These are phyloP conservation scores for Crypturellus tataupa DNA, from an alignment of 2,797 vertebrate genomes.

Conservation along the genomic window DNA sequence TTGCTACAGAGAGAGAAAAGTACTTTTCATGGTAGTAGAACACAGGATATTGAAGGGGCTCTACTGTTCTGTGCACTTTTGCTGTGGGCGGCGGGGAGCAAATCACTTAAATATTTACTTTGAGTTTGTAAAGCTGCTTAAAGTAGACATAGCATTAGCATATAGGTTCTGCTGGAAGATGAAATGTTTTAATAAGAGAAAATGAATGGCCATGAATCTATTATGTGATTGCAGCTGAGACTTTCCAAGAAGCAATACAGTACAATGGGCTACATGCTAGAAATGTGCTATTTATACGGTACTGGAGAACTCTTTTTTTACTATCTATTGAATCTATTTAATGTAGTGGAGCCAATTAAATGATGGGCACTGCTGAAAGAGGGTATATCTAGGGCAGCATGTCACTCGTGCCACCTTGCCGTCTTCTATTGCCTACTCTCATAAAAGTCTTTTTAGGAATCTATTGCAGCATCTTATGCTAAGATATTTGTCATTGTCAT, in stretches of 20 bases:
- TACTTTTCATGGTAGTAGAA: neutral
- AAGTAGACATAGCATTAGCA: neutral
- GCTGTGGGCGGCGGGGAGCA: neutral
- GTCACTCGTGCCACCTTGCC: neutral
- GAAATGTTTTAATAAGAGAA: neutral
- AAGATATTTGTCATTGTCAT: neutral
- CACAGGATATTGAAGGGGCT: neutral
- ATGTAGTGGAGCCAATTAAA: neutral
- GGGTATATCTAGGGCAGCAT: neutral
- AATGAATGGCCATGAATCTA: neutral
- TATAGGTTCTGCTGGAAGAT: neutral
- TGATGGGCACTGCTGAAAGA: neutral
- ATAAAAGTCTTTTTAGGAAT: neutral
- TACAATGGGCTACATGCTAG: neutral
- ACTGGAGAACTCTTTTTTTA: neutral
- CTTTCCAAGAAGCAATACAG: neutral
- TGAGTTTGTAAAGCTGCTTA: neutral
- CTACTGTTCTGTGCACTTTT: neutral
- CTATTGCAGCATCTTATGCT: neutral
- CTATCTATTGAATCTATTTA: neutral
- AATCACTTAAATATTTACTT: constrained; percentile 13
- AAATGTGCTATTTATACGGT: neutral
- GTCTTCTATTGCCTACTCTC: neutral
- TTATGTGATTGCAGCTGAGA: neutral
- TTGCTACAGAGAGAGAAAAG: neutral